A percentile compares a stretch with the other conserved stretches of the same genome.
These are phyloP conservation scores for Palythoa grandiflora DNA, from an alignment of 92 coral and sea anemone genomes.

Conservation along the genomic window DNA sequence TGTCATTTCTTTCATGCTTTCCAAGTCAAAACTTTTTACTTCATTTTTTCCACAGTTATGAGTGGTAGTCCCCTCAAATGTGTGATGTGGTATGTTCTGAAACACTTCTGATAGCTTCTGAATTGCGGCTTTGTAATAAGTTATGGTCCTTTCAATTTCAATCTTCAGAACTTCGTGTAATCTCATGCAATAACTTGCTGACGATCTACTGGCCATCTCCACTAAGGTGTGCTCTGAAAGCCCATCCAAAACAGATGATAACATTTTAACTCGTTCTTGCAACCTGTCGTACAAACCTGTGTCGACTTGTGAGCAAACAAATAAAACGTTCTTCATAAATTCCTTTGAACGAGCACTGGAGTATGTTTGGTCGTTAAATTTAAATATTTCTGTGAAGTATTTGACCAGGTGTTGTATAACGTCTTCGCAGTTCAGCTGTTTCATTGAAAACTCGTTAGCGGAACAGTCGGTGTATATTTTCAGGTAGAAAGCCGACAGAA, in stretches of 20 bases:
- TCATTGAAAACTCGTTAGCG: slow-evolving; percentile 68
- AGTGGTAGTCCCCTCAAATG: slow-evolving; percentile 50
- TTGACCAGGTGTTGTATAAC: slow-evolving; percentile 75
- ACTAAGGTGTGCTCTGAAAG: slow-evolving; percentile 77
- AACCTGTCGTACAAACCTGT: slow-evolving; percentile 63
- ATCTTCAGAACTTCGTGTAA: slow-evolving; percentile 81
- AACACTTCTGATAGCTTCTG: slow-evolving; percentile 69
- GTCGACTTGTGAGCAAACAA: slow-evolving; percentile 71
- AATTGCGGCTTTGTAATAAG: slow-evolving; percentile 72
- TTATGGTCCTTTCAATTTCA: slow-evolving; percentile 72
- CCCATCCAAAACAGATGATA: slow-evolving; percentile 69
- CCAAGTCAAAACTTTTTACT: slow-evolving; percentile 58
- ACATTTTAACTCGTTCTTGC: slow-evolving; percentile 57
- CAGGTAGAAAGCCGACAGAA: slow-evolving; percentile 76
- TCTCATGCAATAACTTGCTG: slow-evolving; percentile 67
- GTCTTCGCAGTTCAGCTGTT: slow-evolving; percentile 68
- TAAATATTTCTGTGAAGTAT: slow-evolving; percentile 79
- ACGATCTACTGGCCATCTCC: slow-evolving; percentile 74
- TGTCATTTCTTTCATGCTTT: slow-evolving; percentile 70
- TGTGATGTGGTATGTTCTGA: slow-evolving; percentile 65
- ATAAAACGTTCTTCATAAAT: slow-evolving; percentile 68
- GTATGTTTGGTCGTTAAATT: slow-evolving; percentile 83
- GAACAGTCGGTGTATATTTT: slow-evolving; percentile 76
- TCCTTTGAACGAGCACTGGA: slow-evolving; percentile 88
- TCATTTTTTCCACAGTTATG: slow-evolving; percentile 56